These are phyloP conservation scores for Colius striatus DNA, from an alignment of 2,113 vertebrate genomes.

Conservation along the genomic window DNA sequence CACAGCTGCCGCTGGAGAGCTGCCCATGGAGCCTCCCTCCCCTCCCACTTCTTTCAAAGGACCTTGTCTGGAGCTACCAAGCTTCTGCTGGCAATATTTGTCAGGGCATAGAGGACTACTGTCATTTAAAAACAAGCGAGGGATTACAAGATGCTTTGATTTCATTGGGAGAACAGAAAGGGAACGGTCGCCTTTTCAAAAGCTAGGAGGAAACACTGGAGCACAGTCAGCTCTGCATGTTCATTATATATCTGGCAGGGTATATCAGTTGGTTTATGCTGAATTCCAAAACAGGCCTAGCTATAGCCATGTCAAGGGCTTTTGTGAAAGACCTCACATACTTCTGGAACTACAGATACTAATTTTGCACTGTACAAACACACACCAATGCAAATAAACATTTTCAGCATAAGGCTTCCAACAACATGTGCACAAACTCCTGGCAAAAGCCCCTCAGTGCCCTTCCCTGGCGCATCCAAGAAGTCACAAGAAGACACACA, in stretches of 20 bases:
- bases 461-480: neutral
- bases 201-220: neutral
- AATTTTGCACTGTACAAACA: neutral
- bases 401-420: neutral
- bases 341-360: neutral
- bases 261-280: neutral
- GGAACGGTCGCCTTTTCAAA: neutral
- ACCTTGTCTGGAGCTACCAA: constrained; percentile 36
- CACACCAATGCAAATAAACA: neutral
- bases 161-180: neutral
- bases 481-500: neutral
- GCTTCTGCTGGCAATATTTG: constrained; percentile 20
- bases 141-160: constrained; percentile 47
- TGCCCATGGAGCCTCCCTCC: constrained; percentile 2
- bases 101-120: constrained; percentile 25
- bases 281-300: neutral
- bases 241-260: neutral
- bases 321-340: neutral
- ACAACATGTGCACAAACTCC: rapidly evolving
- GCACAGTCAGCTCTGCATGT: neutral
- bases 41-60: constrained; percentile 4
- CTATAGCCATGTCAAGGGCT: neutral
- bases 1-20: constrained; percentile 59
- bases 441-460: neutral
- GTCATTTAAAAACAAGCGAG: constrained; percentile 24